Evolutionary conservation across 2,888 invertebrate genomes (phyloP).

Genomic region (Ariolimax columbianus): DNA sequence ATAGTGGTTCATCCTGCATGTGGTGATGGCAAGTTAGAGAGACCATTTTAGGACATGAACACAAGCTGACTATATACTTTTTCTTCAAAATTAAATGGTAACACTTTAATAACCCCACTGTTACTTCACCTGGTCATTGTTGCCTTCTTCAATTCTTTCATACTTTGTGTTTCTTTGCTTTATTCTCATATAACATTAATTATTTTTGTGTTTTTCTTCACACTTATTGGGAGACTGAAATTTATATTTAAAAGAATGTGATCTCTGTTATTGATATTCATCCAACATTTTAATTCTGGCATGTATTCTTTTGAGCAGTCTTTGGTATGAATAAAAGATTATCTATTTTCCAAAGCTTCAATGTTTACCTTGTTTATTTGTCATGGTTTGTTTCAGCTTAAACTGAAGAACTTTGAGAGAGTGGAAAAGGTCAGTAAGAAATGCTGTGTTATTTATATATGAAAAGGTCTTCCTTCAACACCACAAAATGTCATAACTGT

Average conservation of each 20-base stretch:
- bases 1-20: too few relatives aligned
- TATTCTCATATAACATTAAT: neutral
- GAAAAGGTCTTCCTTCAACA: neutral
- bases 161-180: neutral
- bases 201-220: neutral
- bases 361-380: constrained; percentile 44
- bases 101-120: too few relatives aligned
- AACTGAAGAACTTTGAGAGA: constrained; percentile 96
- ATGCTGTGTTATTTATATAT: neutral
- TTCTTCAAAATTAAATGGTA: too few relatives aligned
- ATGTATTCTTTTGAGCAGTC: neutral
- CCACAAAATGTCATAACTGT: neutral
- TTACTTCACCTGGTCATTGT: too few relatives aligned
- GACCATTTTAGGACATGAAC: too few relatives aligned
- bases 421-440: constrained; percentile 93
- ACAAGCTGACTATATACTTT: too few relatives aligned
- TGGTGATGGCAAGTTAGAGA: too few relatives aligned
- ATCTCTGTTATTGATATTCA: neutral
- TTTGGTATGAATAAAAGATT: constrained; percentile 18
- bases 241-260: neutral
- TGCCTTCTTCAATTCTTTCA: too few relatives aligned
- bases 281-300: neutral
- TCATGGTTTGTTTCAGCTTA: constrained; percentile 87
- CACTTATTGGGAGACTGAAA: neutral
- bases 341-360: neutral